Evolutionary conservation across 2,888 invertebrate species (phyloP), one percentile per base, ranked within the genome.

Genomic region (Scaptomyza parva): DNA sequence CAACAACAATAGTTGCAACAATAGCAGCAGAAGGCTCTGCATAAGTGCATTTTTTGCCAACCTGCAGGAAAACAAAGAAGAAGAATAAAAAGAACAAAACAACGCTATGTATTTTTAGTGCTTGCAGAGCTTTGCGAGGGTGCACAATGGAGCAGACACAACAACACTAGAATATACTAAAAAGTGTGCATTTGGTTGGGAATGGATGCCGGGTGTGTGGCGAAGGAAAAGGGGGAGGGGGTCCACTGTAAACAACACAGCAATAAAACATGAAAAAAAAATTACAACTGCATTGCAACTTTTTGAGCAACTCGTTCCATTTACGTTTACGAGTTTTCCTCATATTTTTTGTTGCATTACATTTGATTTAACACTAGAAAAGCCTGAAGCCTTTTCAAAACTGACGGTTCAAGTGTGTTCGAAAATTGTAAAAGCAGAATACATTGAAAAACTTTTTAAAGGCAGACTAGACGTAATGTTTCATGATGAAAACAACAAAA

Each of bases 281-380:
- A 76, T 59, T 73, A 77, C 69, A 78, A 60, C 72, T 45, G 67
- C 60, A 47, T 53, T 35, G 39, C 26, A 69, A 65, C 50, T 69
- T 72, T 78, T 57, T 63, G 52, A 68, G 57, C 70, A 55, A 7
- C 52, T n/a, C 26, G 35, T 50, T 37, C 30, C 22, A 37, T 28
- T 4, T 39, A 58, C 22, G 12, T 24, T n/a, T 48, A n/a, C 26
- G 30, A 22, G n/a, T 24, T n/a, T 28, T 28, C 12, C 30, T 39
- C 37, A 37, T 30, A 11, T 22, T 43, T 41, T 41, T 33, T 50
- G 33, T 35, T 53, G 58, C 50, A 41, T 51, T 47, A 37, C 53
- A 45, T 55, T 39, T 71, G 68, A 64, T 61, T 71, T 76, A 50
- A 35, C 4, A 17, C 45, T 14, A 7, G 64, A 39, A 48, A 45